Base-by-base conservation (phyloP, 2,797 vertebrate species). In the Dryobates pubescens region DNA sequence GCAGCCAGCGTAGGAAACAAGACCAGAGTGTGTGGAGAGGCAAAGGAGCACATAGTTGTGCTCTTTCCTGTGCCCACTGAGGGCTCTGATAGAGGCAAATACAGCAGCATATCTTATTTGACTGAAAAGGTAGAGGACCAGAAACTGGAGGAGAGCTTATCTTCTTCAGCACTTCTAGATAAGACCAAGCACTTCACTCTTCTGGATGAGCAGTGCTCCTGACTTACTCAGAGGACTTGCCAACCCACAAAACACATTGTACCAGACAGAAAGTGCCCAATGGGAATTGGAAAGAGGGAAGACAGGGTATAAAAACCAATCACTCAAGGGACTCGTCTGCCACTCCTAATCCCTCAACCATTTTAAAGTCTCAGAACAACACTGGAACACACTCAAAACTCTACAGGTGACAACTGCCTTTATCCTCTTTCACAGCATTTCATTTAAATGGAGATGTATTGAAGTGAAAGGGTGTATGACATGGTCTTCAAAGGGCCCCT, bases 371-470 rank as follows among this genome's bases (percentile, higher is more conserved):
- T 56, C 19, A 0, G 14, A 38, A 51, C 1, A 2, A 77, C 29
- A 32, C 59, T 56, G 74, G 70, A 78, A 83, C 0, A 0, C 23
- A 27, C 43, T 63, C 56, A 78, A 71, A 32, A 13, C 30, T 80
- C 49, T 69, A 74, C 5, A 0, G 72, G 61, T 89, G 91, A 68
- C 85, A 80, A 10, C 7, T 30, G 22, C 62, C 41, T 93, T 85
- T 72, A 80, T 89, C 54, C 18, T 75, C 58, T 89, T 80, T 85
- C 51, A n/a, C 10, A 54, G 54, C 2, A 1, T 77, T 84, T 82
- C 84, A 73, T 41, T 82, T 82, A 88, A 93, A 83, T 22, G 24
- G n/a, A 91, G 47, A 80, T 89, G 15, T 86, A 61, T 76, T 88
- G 67, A 91, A 83, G 80, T 30, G 78, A 91, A 73, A 86, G 27